Conservation (phyloP, 2,888 invertebrate species). For the Drosophila fulvimacula region DNA sequence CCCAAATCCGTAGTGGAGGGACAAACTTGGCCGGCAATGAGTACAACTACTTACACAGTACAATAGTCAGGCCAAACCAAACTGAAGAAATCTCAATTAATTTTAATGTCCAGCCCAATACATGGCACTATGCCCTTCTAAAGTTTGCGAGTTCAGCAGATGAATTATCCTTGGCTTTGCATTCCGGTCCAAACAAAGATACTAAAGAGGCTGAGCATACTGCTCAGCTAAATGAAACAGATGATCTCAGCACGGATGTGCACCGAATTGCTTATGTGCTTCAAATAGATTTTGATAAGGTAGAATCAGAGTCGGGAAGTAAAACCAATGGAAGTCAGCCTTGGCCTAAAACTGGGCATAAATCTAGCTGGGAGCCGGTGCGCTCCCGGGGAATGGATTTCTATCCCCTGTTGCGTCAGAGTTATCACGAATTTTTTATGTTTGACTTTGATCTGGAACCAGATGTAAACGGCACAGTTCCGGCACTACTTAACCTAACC, state of each 20-base stretch:
- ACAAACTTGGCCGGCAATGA: slow-evolving; percentile 77
- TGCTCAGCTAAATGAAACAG: slow-evolving; percentile 17
- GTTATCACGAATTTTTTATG: slow-evolving; percentile 90
- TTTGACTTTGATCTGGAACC: slow-evolving; percentile 90
- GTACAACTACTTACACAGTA: slow-evolving; percentile 85
- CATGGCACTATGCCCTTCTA: slow-evolving; percentile 87
- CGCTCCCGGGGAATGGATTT: slow-evolving; percentile 79
- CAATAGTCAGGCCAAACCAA: slow-evolving; percentile 85
- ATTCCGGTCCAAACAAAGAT: not conserved
- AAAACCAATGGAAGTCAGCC: slow-evolving; percentile 21
- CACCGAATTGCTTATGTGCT: slow-evolving; percentile 70
- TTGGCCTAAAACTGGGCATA: not conserved
- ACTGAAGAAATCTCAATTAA: slow-evolving; percentile 84
- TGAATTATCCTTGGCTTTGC: slow-evolving; percentile 9
- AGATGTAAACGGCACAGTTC: slow-evolving; percentile 87
- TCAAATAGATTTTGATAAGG: slow-evolving; percentile 73
- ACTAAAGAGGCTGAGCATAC: not conserved
- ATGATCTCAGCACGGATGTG: slow-evolving; percentile 28
- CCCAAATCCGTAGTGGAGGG: slow-evolving; percentile 62
- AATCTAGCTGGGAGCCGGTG: slow-evolving; percentile 67
- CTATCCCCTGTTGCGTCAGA: slow-evolving; percentile 86
- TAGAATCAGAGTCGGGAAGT: slow-evolving; percentile 46
- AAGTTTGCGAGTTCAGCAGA: slow-evolving; percentile 69
- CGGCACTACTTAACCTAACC: slow-evolving; percentile 89
- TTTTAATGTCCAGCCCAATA: slow-evolving; percentile 86